Conservation (phyloP, 2,113 vertebrate species). For the Maccullochella peelii region DNA sequence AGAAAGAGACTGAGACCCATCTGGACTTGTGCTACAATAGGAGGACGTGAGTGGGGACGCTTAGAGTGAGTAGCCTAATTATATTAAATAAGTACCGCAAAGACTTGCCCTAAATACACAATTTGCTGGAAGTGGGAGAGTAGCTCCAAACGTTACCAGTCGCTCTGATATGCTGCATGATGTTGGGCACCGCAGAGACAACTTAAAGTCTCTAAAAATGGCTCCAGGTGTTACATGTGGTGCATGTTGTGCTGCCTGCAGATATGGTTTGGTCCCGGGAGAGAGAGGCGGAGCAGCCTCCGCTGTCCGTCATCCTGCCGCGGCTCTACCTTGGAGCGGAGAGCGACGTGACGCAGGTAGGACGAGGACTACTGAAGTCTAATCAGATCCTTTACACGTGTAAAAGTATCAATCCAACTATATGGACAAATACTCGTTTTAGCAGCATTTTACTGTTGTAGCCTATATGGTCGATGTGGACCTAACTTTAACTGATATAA, state of each 20-base stretch:
- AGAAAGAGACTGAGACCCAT: background rate
- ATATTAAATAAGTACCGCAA: too few relatives aligned
- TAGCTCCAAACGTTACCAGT: too few relatives aligned
- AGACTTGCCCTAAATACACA: background rate
- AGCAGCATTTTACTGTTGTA: background rate
- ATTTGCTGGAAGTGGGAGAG: background rate
- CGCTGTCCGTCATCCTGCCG: conserved; percentile 84
- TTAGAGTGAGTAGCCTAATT: background rate
- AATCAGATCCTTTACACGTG: background rate
- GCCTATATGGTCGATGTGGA: background rate
- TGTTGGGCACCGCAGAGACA: too few relatives aligned
- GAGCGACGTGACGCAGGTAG: conserved; percentile 85
- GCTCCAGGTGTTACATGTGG: background rate
- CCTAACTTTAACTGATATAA: background rate
- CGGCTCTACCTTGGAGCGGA: conserved; percentile 87
- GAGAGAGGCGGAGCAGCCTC: conserved; percentile 66
- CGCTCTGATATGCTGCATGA: too few relatives aligned
- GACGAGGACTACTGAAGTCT: background rate
- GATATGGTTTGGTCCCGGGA: conserved; percentile 81
- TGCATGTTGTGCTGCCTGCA: conserved; percentile 24
- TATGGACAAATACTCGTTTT: background rate
- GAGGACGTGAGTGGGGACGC: background rate
- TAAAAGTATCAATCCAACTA: background rate
- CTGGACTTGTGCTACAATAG: background rate
- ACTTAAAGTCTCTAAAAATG: background rate